Conservation (phyloP, 2,113 vertebrate species). For the Tachysurus fulvidraco region DNA sequence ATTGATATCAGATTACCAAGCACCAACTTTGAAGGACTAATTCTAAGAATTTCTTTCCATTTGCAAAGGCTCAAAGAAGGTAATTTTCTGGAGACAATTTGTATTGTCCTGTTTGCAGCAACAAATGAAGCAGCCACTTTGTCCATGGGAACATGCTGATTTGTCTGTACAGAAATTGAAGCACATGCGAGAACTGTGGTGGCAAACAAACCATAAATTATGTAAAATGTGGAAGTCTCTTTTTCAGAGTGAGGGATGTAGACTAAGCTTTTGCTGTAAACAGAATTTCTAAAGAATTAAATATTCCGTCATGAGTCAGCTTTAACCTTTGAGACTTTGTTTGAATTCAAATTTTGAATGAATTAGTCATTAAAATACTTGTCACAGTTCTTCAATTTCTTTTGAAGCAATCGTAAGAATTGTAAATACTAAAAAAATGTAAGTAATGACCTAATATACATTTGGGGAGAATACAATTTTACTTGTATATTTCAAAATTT, state of each 20-base stretch:
- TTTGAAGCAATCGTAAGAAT: too few relatives aligned
- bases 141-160: not conserved
- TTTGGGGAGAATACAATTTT: too few relatives aligned
- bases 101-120: not conserved
- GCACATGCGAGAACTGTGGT: not conserved
- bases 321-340: not conserved
- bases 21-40: not conserved
- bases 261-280: not conserved
- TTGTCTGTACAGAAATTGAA: slow-evolving; percentile 23
- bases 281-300: not conserved
- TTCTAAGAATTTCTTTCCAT: not conserved
- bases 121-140: not conserved
- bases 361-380: not conserved
- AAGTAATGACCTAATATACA: too few relatives aligned
- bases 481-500: too few relatives aligned
- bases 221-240: not conserved
- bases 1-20: not conserved
- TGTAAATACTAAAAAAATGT: too few relatives aligned
- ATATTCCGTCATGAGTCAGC: not conserved
- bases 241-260: not conserved
- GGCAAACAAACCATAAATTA: slow-evolving; percentile 5
- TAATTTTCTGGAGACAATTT: not conserved
- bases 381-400: not conserved
- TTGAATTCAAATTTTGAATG: not conserved
- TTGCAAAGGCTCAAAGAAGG: too few relatives aligned